Base-by-base conservation (phyloP, 2,113 vertebrate genomes). In the Cebus imitator region DNA sequence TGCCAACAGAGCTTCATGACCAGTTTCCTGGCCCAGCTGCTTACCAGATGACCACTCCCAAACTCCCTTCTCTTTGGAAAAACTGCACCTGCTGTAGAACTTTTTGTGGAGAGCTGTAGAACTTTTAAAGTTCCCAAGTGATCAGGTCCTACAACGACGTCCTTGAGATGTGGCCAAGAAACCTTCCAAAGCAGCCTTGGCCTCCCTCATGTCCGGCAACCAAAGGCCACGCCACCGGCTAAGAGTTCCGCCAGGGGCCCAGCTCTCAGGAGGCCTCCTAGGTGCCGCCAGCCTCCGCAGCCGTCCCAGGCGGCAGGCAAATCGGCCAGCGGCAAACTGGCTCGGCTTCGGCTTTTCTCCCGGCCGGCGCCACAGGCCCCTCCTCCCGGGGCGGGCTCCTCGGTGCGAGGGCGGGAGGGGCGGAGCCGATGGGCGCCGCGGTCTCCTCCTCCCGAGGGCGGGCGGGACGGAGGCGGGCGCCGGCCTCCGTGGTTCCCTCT, bases 401-500 rank as follows among this genome's bases (percentile, higher is more conserved):
- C 0, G 10, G 32, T 43, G 61, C 16, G 2, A 30, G 43, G 78
- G 58, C 8, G 21, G 48, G 32, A 43, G 45, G 0, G 30, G 35
- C 78, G 55, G 57, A 64, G 72, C 55, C 0, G 1, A 45, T 7
- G 6, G 79, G 37, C 5, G 6, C 52, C 9, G 5, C 57, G 5
- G 2, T 30, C 7, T 3, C 70, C 61, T 58, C 72, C 70, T 52
- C 43, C 61, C 2, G 6, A 0, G 8, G 4, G 48, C 50, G 3
- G 40, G 6, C 73, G 1, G 25, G 0, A n/a, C 61, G 0, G 0
- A 7, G 3, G 64, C 48, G 18, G 0, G 35, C 27, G 58, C 48
- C 25, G 50, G 6, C 6, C 48, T 48, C 11, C 48, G 48, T 48
- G 32, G 9, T 0, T 20, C n/a, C 12, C 0, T 11, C n/a, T 37